Evolutionary conservation across 2,888 invertebrate genomes (phyloP).

Genomic region (Gymnoscelis rufifasciata): DNA sequence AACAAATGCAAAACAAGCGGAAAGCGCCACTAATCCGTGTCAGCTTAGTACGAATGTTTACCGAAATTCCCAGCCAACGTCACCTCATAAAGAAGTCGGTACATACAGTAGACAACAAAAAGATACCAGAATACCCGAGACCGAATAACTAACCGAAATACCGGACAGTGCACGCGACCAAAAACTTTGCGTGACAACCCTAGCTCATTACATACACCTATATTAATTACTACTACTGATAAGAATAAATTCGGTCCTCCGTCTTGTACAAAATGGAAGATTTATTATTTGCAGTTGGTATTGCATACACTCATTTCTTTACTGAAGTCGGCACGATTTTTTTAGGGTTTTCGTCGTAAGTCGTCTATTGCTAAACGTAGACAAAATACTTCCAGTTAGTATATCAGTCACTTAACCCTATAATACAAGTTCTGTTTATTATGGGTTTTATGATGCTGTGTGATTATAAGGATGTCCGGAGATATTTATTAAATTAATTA

Average conservation of each 20-base stretch:
- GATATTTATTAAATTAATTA: too few relatives aligned
- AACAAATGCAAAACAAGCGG: slow-evolving; percentile 1
- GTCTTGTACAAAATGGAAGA: not conserved
- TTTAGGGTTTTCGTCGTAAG: too few relatives aligned
- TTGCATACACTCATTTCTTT: too few relatives aligned
- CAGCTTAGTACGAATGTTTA: slow-evolving; percentile 10
- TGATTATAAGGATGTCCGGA: too few relatives aligned
- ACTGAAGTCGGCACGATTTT: too few relatives aligned
- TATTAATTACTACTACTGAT: slow-evolving; percentile 63
- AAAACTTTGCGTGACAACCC: slow-evolving; percentile 64
- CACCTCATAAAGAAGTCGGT: slow-evolving; percentile 19
- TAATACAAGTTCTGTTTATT: too few relatives aligned
- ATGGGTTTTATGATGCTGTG: too few relatives aligned
- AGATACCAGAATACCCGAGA: slow-evolving; percentile 39
- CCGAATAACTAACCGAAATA: slow-evolving; percentile 56
- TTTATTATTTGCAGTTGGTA: too few relatives aligned
- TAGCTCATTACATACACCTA: slow-evolving; percentile 53
- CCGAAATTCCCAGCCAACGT: slow-evolving; percentile 8
- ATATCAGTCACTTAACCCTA: too few relatives aligned
- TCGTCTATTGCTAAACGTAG: too few relatives aligned
- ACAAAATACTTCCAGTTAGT: too few relatives aligned
- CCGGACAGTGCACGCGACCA: slow-evolving; percentile 58
- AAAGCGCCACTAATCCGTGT: slow-evolving; percentile 2
- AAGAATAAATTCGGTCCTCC: slow-evolving; percentile 8
- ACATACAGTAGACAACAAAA: slow-evolving; percentile 32